Percentiles rank a stretch among this genome's conserved stretches.
These are phyloP conservation scores for Pristionchus pacificus DNA, from an alignment of 1,140 invertebrate genomes.

Conservation along the genomic window DNA sequence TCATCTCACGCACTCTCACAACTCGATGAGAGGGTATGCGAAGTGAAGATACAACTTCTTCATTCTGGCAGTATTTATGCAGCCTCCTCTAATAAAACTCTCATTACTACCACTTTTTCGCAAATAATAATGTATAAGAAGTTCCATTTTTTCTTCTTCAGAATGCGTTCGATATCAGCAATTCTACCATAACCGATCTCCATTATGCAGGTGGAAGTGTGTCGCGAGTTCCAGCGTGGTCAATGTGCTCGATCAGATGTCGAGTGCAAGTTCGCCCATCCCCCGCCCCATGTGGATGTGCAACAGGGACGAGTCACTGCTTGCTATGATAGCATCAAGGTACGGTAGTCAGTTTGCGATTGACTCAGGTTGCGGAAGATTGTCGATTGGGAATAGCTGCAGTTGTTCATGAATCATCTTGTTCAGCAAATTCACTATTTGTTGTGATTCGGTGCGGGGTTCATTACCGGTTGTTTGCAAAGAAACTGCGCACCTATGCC, in stretches of 20 bases:
- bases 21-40: background rate
- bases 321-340: conserved; percentile 99
- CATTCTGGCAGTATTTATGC: background rate
- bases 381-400: too few species aligned
- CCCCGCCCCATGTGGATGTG: conserved; percentile 95
- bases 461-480: too few species aligned
- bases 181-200: background rate
- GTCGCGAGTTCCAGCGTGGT: conserved; percentile 97
- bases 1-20: background rate
- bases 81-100: background rate
- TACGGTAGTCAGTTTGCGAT: too few species aligned
- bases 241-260: conserved; percentile 97
- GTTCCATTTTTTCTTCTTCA: background rate
- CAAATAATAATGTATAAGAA: conserved; percentile 4
- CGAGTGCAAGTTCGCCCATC: conserved; percentile 99
- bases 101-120: background rate
- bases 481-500: too few species aligned
- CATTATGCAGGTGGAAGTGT: conserved; percentile 77
- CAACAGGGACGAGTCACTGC: conserved; percentile 99
- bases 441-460: too few species aligned
- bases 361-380: too few species aligned
- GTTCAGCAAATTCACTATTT: too few species aligned
- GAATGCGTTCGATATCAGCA: conserved; percentile 7
- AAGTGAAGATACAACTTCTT: background rate
- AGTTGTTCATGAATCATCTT: too few species aligned